Base-by-base conservation (phyloP, 2,888 invertebrate genomes). In the Scaptomyza flava region DNA sequence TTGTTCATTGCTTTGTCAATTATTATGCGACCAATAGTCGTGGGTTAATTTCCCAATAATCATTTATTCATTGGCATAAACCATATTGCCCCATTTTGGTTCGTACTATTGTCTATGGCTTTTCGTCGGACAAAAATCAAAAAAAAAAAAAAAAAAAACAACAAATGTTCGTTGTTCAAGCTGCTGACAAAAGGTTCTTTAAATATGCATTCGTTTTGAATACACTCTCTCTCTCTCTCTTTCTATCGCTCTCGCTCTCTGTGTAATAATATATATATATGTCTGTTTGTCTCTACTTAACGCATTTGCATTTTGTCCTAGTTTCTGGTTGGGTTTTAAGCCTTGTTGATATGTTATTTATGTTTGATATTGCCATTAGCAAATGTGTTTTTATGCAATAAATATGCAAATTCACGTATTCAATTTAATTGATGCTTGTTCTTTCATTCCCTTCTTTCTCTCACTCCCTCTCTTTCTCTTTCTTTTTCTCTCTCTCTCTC, bases 371-470 rank as follows among this genome's bases (percentile, higher is more conserved):
- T 45, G 31, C 17, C 56, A 71, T 71, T 57, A 68, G 43, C 46
- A 56, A 41, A 41, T 54, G 12, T 60, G 27, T 61, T 68, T 63
- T 31, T 36, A 61, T 54, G 48, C 73, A 77, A 77, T 72, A 73
- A 73, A 73, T 73, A 77, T 77, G 68, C 60, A 72, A 68, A 77
- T 68, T 53, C 43, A 51, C 14, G 61, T 60, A 65, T 71, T 66
- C 51, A 65, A 70, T 76, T 74, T 58, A 12, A 62, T 47, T 63
- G 66, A 27, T 41, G 34, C 31, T 42, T n/a, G 8, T 30, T 47
- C 30, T 51, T 51, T 11, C 52, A 43, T 53, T n/a, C 38, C n/a
- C 11, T 12, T 23, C 12, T 34, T 30, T n/a, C 51, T 12, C 23
- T 8, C 33, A 2, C 2, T 11, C 34, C 0, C 14, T 11, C 8